A percentile compares a stretch with the other conserved stretches of the same genome.
These are phyloP conservation scores for Hyposoter didymator DNA, from an alignment of 2,888 invertebrate species.

Conservation along the genomic window DNA sequence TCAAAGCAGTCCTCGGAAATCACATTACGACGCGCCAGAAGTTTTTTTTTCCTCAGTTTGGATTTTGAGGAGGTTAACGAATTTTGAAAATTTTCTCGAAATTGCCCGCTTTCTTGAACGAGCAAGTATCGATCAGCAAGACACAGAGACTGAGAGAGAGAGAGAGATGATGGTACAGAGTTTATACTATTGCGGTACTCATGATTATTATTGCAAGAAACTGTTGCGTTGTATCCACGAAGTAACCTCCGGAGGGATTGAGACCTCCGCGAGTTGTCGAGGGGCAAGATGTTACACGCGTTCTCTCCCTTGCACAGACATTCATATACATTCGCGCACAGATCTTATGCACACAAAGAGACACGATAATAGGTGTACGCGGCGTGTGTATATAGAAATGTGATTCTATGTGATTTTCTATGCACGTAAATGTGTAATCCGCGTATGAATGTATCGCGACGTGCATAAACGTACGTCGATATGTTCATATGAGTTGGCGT, in stretches of 20 bases:
- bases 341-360: conserved; percentile 35
- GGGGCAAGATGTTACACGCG: conserved; percentile 69
- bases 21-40: neutral
- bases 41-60: neutral
- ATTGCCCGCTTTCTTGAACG: conserved; percentile 15
- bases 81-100: neutral
- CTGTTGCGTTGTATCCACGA: conserved; percentile 61
- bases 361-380: conserved; percentile 11
- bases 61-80: neutral
- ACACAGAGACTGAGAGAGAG: conserved; percentile 10
- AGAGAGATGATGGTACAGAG: conserved; percentile 34
- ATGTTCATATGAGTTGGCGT: neutral
- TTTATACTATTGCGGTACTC: conserved; percentile 37
- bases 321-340: conserved; percentile 19
- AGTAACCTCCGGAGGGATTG: conserved; percentile 73
- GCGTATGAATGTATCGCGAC: neutral
- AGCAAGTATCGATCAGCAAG: conserved; percentile 65
- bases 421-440: neutral
- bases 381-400: neutral
- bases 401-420: neutral
- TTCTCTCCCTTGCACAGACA: conserved; percentile 45
- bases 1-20: neutral
- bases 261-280: conserved; percentile 78
- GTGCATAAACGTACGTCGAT: neutral
- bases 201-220: conserved; percentile 68